Evolutionary conservation across 2,797 vertebrate genomes (phyloP).

Genomic region (Okamejei kenojei): DNA sequence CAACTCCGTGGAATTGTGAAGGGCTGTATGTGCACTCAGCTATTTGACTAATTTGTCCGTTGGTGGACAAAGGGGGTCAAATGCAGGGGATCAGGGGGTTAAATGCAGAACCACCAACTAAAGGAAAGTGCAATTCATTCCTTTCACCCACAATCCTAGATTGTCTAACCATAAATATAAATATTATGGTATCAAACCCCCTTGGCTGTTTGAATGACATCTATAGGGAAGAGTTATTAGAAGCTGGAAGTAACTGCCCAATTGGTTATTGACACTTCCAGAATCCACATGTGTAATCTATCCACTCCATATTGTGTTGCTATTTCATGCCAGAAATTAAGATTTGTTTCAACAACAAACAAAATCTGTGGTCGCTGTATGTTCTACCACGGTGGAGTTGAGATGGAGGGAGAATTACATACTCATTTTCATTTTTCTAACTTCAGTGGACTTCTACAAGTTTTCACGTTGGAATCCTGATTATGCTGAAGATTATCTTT

Average conservation of each 20-base stretch:
- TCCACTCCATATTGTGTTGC: neutral
- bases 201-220: neutral
- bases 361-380: neutral
- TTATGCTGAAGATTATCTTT: constrained; percentile 80
- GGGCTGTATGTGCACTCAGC: too few relatives aligned
- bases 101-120: too few relatives aligned
- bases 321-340: neutral
- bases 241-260: neutral
- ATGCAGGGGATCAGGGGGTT: too few relatives aligned
- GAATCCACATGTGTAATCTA: neutral
- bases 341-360: neutral
- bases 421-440: neutral
- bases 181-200: neutral
- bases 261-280: neutral
- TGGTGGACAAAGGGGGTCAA: too few relatives aligned
- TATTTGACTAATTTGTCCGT: too few relatives aligned
- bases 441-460: constrained; percentile 76
- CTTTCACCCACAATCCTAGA: neutral
- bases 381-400: neutral
- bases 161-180: neutral
- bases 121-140: too few relatives aligned
- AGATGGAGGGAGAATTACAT: neutral
- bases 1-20: too few relatives aligned
- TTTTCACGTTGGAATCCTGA: constrained; percentile 71
- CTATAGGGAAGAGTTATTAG: neutral